Base-by-base conservation (phyloP, 2,113 vertebrate species). In the Pomatostomus ruficeps region DNA sequence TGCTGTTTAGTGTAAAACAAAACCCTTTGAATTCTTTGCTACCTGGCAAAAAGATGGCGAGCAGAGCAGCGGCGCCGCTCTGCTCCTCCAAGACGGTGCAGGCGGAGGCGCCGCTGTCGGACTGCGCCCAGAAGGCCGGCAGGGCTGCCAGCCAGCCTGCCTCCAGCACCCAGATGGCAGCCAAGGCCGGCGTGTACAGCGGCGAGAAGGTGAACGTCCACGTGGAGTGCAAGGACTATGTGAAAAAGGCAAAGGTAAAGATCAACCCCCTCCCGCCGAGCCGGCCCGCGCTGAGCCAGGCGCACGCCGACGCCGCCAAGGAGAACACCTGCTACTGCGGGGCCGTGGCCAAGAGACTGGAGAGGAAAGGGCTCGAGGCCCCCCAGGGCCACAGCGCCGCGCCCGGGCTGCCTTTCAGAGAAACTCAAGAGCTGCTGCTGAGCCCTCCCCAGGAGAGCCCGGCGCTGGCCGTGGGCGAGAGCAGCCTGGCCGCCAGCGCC, bases 211-310 rank as follows among this genome's bases (percentile, higher is more conserved):
- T 98, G 77, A 96, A 98, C 95, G 93, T 98, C 85, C 96, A 98
- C 12, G 97, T 97, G 36, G 98, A 99, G 94, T 97, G 97, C 98
- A 98, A 98, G 73, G 99, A 99, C 98, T 99, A 99, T 84, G 99
- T 99, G 24, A 99, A 99, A 92, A 99, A 99, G 96, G 99, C 99
- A 61, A 99, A 99, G 92, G 99, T 99, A 71, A 99, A 99, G 94
- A 98, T 99, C 89, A 99, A 96, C 85, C 91, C 98, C 14, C 97
- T 97, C 46, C 98, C 96, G 59, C 96, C 98, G 95, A 84, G 97
- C 97, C 52, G 97, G 58, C 97, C 98, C 3, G 71, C 87, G 79
- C 51, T 96, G 95, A 98, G 93, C 94, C 98, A 98, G 96, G 89
- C 91, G 6, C 97, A 96, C 9, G 51, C 96, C 2, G 98, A 98